Conservation (phyloP, 2,113 vertebrate genomes). For the Marcusenius ussheri region DNA sequence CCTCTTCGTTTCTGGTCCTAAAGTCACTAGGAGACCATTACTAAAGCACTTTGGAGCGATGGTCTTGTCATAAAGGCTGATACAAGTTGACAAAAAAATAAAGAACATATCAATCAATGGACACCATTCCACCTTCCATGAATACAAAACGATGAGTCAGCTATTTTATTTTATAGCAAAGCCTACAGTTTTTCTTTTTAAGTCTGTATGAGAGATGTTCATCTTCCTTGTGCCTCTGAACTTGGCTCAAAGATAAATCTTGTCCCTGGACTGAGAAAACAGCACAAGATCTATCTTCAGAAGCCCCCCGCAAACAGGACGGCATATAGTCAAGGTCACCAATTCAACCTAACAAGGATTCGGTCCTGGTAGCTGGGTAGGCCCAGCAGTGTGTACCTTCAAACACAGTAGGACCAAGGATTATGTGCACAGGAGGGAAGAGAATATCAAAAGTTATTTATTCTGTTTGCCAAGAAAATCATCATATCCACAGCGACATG, state of each 20-base stretch:
- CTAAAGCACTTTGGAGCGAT: not conserved
- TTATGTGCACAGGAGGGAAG: slow-evolving; percentile 6
- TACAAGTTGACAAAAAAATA: not conserved
- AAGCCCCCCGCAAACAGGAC: not conserved
- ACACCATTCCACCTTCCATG: not conserved
- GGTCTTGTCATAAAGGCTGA: not conserved
- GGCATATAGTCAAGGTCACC: not conserved
- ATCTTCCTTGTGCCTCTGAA: not conserved
- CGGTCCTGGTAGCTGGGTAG: not conserved
- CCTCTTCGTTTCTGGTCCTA: not conserved
- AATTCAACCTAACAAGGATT: not conserved
- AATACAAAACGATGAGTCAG: not conserved
- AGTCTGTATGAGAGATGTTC: not conserved
- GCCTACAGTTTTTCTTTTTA: not conserved
- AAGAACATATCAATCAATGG: not conserved
- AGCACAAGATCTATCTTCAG: not conserved
- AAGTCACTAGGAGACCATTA: not conserved
- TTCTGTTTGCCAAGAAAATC: not conserved
- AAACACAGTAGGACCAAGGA: not conserved
- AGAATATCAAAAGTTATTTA: not conserved
- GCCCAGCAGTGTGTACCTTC: not conserved
- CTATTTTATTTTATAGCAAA: not conserved
- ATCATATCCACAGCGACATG: slow-evolving; percentile 5
- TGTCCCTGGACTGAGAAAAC: not conserved
- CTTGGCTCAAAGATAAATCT: not conserved